These are phyloP conservation scores for Mythimna albipuncta DNA, from an alignment of 2,888 invertebrate species.

Conservation along the genomic window DNA sequence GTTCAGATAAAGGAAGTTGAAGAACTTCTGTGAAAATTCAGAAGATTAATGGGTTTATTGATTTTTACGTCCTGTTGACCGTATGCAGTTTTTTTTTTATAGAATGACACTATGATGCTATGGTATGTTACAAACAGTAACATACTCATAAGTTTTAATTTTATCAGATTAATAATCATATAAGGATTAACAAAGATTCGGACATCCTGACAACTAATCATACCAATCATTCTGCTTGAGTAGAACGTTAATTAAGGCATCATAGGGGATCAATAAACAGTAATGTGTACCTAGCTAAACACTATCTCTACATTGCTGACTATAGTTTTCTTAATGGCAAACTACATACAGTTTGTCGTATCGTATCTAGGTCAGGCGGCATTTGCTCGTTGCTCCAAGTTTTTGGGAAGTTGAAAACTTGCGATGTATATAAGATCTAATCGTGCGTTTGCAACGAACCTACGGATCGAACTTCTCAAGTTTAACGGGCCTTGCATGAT, in stretches of 20 bases:
- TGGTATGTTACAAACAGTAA: too few relatives aligned
- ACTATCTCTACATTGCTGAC: not conserved
- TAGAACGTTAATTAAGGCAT: slow-evolving; percentile 33
- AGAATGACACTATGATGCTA: not conserved
- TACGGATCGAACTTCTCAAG: slow-evolving; percentile 38
- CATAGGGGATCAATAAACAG: slow-evolving; percentile 31
- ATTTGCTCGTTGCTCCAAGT: slow-evolving; percentile 47
- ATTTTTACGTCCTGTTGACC: not conserved
- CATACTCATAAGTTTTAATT: too few relatives aligned
- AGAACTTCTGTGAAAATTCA: slow-evolving; percentile 10
- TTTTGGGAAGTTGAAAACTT: slow-evolving; percentile 54
- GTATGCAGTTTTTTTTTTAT: too few relatives aligned
- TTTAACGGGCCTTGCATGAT: slow-evolving; percentile 42
- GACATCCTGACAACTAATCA: not conserved
- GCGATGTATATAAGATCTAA: slow-evolving; percentile 50
- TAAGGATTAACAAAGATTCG: too few relatives aligned
- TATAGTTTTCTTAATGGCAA: slow-evolving; percentile 47
- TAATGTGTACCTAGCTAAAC: not conserved
- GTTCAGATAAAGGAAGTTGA: slow-evolving; percentile 11
- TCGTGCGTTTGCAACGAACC: slow-evolving; percentile 43
- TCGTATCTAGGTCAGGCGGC: slow-evolving; percentile 51
- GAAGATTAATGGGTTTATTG: not conserved
- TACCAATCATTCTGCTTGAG: slow-evolving; percentile 10
- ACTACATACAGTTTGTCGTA: slow-evolving; percentile 36
- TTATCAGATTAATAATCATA: too few relatives aligned